Evolutionary conservation across 2,113 vertebrate genomes (phyloP).

Genomic region (Alouatta palliata): DNA sequence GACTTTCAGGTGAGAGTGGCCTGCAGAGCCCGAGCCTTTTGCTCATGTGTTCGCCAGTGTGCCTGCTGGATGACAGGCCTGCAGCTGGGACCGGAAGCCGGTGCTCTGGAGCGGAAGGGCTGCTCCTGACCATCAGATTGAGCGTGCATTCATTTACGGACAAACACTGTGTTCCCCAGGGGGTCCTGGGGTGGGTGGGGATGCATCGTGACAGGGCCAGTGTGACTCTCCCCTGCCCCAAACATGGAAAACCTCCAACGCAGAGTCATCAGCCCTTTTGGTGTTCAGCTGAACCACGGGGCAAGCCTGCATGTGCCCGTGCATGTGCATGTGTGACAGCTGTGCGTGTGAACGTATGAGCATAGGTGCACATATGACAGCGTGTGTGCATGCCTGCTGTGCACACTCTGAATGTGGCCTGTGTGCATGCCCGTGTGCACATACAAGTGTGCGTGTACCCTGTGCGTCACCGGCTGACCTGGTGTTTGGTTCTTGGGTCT

Average conservation of each 20-base stretch:
- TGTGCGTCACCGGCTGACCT: neutral
- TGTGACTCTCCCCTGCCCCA: accelerated
- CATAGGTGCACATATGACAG: no score
- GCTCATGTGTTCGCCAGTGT: neutral
- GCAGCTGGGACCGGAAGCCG: neutral
- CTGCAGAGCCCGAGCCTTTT: neutral
- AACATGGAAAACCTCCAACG: neutral
- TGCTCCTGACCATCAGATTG: accelerated
- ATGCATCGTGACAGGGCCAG: accelerated
- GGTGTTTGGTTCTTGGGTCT: neutral
- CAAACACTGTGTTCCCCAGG: accelerated
- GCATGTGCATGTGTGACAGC: neutral
- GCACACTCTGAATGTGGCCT: no score
- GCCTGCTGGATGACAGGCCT: accelerated
- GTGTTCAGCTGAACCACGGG: no score
- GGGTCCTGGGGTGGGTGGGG: accelerated
- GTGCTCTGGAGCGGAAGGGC: neutral
- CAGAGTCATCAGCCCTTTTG: neutral
- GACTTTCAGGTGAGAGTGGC: no score
- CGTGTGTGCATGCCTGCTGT: no score
- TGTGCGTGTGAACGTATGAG: neutral
- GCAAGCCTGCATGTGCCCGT: neutral
- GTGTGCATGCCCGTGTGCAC: no score
- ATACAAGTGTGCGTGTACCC: accelerated
- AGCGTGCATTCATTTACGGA: neutral